Percentiles rank a stretch among this genome's conserved stretches.
Conservation (phyloP, 2,888 invertebrate species). For the Acanthosepion pharaonis region DNA sequence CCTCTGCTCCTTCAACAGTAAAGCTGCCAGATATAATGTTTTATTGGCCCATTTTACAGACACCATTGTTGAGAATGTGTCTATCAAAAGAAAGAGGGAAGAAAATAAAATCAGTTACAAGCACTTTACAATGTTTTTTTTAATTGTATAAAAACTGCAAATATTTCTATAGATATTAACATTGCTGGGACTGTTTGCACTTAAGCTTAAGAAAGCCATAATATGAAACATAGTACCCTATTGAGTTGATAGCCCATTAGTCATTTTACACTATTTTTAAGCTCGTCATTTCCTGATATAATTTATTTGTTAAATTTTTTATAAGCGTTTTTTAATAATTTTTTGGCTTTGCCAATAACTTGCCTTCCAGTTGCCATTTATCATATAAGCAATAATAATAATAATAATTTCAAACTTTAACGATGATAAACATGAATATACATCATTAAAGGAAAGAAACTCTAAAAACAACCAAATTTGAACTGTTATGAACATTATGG, state of each 20-base stretch:
- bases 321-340: not conserved
- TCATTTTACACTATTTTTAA: not conserved
- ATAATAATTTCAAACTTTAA: constrained; percentile 11
- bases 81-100: not conserved
- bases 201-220: not conserved
- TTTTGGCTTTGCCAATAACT: constrained; percentile 45
- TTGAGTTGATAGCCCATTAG: not conserved
- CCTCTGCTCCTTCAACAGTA: not conserved
- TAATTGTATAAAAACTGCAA: no score
- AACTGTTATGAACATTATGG: constrained; percentile 1
- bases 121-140: not conserved
- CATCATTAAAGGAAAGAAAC: not conserved
- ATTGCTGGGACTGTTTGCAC: not conserved
- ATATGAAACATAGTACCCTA: not conserved
- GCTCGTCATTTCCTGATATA: not conserved
- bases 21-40: not conserved
- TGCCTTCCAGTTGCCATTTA: constrained; percentile 46
- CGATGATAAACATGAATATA: not conserved
- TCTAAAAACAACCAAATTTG: not conserved
- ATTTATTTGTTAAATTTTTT: constrained; percentile 24
- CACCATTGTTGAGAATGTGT: not conserved
- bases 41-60: not conserved
- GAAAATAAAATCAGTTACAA: not conserved
- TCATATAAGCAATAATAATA: constrained; percentile 45
- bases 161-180: not conserved